Conservation (phyloP, 1,140 invertebrate genomes). For the Sinonovacula constricta region DNA sequence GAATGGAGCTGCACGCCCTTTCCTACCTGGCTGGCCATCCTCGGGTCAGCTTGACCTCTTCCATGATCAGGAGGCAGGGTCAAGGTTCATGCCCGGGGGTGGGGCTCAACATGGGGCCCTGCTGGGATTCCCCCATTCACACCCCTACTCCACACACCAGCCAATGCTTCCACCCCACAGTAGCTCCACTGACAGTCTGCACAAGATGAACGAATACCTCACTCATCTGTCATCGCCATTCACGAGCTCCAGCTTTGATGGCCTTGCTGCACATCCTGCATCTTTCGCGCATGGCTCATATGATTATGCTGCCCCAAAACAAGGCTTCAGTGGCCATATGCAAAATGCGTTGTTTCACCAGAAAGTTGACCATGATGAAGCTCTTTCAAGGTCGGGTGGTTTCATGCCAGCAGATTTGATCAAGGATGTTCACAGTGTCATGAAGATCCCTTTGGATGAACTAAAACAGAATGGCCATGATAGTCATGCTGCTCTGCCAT, state of each 20-base stretch:
- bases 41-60: constrained; percentile 8
- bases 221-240: neutral
- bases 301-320: too few relatives aligned
- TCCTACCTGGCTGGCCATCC: constrained; percentile 13
- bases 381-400: neutral
- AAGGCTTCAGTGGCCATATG: too few relatives aligned
- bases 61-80: constrained; percentile 4
- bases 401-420: neutral
- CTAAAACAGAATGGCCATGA: neutral
- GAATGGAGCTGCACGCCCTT: constrained; percentile 43
- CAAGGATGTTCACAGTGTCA: neutral
- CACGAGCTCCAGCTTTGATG: neutral
- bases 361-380: neutral
- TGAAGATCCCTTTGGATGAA: neutral
- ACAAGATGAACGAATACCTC: neutral
- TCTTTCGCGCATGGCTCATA: neutral
- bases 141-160: neutral
- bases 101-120: neutral
- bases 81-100: neutral
- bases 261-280: neutral
- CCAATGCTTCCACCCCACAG: neutral
- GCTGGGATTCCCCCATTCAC: constrained; percentile 6
- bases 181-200: neutral
- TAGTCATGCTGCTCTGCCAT: neutral
- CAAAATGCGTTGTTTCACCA: neutral